These are phyloP conservation scores for Drosophila subsilvestris DNA, from an alignment of 2,888 invertebrate species.

Conservation along the genomic window DNA sequence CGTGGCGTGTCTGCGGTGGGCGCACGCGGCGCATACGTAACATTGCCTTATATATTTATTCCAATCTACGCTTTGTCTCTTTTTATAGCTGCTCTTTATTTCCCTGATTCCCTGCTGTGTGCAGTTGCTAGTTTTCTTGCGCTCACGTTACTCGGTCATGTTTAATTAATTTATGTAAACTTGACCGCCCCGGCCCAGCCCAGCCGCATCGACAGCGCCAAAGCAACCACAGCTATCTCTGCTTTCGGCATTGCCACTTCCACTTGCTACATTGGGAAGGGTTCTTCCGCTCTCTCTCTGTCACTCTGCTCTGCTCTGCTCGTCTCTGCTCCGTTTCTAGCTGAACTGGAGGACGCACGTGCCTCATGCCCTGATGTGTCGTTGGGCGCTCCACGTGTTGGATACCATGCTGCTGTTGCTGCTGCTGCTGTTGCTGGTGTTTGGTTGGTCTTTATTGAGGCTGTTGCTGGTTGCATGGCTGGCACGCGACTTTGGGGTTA, in stretches of 20 bases:
- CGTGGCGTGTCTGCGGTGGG: neutral
- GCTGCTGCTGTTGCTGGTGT: constrained; percentile 1
- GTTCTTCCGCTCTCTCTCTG: neutral
- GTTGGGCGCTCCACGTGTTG: constrained; percentile 59
- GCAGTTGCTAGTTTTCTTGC: constrained; percentile 13
- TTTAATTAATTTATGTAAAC: constrained; percentile 75
- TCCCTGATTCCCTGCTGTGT: constrained; percentile 25
- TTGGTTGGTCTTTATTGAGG: constrained; percentile 8
- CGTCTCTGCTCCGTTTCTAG: constrained; percentile 27
- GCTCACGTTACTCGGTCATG: constrained; percentile 65
- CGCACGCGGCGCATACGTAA: constrained; percentile 58
- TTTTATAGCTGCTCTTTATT: constrained; percentile 17
- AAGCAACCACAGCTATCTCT: neutral
- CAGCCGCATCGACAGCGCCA: too few species aligned
- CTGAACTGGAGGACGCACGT: constrained; percentile 12
- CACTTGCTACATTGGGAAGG: constrained; percentile 3
- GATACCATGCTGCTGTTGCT: constrained; percentile 21
- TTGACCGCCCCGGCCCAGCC: constrained; percentile 11
- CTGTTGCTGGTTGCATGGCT: constrained; percentile 30
- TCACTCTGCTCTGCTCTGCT: neutral
- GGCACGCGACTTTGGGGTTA: constrained; percentile 58
- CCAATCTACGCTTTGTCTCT: constrained; percentile 19
- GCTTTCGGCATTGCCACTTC: neutral
- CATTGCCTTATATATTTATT: constrained; percentile 24
- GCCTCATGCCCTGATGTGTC: constrained; percentile 44